phyloP scores from a whole-genome alignment of 2,113 vertebrate genomes.

The Lepisosteus osseus region DNA sequence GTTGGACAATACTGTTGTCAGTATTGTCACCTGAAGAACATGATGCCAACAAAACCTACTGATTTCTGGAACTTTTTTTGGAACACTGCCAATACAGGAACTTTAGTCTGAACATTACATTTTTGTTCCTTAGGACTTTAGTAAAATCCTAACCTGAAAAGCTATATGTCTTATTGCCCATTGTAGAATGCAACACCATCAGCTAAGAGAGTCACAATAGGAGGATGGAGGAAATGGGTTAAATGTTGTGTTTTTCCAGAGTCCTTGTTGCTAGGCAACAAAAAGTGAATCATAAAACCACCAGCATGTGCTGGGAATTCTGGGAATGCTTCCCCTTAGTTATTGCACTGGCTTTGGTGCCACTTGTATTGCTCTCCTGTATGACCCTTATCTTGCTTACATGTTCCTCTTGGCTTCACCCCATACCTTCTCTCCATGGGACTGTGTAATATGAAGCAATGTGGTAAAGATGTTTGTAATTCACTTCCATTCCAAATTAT shows the following conservation, averaged over 20 bases:
- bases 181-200: background rate
- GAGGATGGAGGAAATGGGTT: background rate
- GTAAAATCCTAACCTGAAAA: too few species aligned
- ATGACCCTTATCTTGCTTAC: background rate
- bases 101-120: too few species aligned
- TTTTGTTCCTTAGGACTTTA: too few species aligned
- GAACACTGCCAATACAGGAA: too few species aligned
- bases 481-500: background rate
- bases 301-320: background rate
- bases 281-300: constrained; percentile 10
- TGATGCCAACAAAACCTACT: too few species aligned
- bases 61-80: too few species aligned
- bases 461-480: background rate
- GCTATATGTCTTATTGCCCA: too few species aligned
- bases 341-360: background rate
- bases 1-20: too few species aligned
- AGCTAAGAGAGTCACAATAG: background rate
- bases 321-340: background rate
- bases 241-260: constrained; percentile 4
- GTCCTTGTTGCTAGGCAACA: background rate
- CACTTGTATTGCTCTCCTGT: constrained; percentile 3
- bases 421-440: background rate
- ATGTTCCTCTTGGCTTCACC: background rate
- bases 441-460: background rate
- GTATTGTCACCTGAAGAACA: too few species aligned